phyloP scores from a whole-genome alignment of 2,888 invertebrate species.

The Craniophora ligustri region DNA sequence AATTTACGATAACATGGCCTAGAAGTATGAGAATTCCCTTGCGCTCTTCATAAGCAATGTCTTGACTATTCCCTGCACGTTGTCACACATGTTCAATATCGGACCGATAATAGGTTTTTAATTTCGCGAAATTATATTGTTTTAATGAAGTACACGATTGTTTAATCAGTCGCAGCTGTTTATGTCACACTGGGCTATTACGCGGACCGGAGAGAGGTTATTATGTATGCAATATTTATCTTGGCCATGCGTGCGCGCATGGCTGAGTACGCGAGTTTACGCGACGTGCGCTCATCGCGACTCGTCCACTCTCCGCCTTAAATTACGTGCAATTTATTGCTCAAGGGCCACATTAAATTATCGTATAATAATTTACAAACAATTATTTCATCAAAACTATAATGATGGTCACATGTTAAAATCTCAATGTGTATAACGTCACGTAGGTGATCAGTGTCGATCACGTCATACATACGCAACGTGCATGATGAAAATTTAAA shows the following conservation, averaged over 20 bases:
- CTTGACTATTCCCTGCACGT: slow-evolving; percentile 36
- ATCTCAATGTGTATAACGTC: slow-evolving; percentile 33
- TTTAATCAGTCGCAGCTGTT: slow-evolving; percentile 70
- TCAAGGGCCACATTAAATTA: slow-evolving; percentile 75
- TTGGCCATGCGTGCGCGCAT: slow-evolving; percentile 54
- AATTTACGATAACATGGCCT: slow-evolving; percentile 32
- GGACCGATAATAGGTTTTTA: slow-evolving; percentile 58
- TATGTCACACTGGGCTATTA: slow-evolving; percentile 54
- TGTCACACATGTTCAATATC: slow-evolving; percentile 38
- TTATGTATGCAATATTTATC: slow-evolving; percentile 73
- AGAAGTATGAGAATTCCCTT: slow-evolving; percentile 5
- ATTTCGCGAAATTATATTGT: slow-evolving; percentile 61
- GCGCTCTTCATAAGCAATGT: slow-evolving; percentile 13
- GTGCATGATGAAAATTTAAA: not conserved
- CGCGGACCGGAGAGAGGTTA: slow-evolving; percentile 49
- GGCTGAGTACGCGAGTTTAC: slow-evolving; percentile 33
- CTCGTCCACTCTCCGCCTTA: slow-evolving; percentile 65
- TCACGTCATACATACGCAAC: not conserved
- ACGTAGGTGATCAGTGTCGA: slow-evolving; percentile 14
- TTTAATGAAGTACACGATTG: slow-evolving; percentile 61
- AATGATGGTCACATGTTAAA: slow-evolving; percentile 63
- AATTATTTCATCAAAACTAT: slow-evolving; percentile 78
- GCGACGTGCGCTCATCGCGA: slow-evolving; percentile 53
- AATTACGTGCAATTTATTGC: slow-evolving; percentile 82
- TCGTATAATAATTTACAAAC: slow-evolving; percentile 77